Conservation (phyloP, 2,113 vertebrate species). For the Odontesthes bonariensis region DNA sequence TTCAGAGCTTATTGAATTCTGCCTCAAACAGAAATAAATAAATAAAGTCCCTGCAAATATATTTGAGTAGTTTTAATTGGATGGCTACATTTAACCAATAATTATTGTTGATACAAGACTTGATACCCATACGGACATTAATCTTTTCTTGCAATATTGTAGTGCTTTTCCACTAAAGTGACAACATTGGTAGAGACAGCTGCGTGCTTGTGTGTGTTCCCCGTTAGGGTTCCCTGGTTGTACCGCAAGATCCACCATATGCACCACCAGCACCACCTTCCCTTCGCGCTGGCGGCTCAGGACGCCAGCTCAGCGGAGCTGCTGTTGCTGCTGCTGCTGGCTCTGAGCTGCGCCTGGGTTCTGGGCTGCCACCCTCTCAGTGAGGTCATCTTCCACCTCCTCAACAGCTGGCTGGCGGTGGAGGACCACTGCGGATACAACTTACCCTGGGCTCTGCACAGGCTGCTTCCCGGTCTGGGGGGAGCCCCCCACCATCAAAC, state of each 20-base stretch:
- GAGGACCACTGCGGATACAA: conserved; percentile 87
- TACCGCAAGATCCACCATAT: conserved; percentile 74
- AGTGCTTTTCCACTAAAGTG: not conserved
- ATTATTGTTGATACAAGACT: too few relatives aligned
- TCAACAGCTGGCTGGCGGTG: conserved; percentile 85
- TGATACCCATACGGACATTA: too few relatives aligned
- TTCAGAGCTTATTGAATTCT: too few relatives aligned
- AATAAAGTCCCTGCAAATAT: too few relatives aligned
- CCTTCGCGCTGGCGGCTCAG: conserved; percentile 82
- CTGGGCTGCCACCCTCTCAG: conserved; percentile 83
- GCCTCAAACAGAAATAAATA: too few relatives aligned
- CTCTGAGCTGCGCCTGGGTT: conserved; percentile 66
- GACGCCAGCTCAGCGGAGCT: conserved; percentile 79
- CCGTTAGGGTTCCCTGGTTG: conserved; percentile 75
- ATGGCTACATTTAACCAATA: too few relatives aligned
- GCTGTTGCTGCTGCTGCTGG: conserved; percentile 80
- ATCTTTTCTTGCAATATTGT: not conserved
- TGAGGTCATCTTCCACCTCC: conserved; percentile 79
- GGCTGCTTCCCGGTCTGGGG: conserved; percentile 77
- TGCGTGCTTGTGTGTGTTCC: conserved; percentile 14
- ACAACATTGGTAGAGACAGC: not conserved
- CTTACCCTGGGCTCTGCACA: conserved; percentile 81
- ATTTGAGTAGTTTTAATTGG: too few relatives aligned
- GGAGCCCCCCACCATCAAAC: conserved; percentile 81
- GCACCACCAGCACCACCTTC: conserved; percentile 77